Evolutionary conservation across 1,140 invertebrate genomes (phyloP), one percentile per base, ranked within the genome.

Genomic region (Drosophila micromelanica): DNA sequence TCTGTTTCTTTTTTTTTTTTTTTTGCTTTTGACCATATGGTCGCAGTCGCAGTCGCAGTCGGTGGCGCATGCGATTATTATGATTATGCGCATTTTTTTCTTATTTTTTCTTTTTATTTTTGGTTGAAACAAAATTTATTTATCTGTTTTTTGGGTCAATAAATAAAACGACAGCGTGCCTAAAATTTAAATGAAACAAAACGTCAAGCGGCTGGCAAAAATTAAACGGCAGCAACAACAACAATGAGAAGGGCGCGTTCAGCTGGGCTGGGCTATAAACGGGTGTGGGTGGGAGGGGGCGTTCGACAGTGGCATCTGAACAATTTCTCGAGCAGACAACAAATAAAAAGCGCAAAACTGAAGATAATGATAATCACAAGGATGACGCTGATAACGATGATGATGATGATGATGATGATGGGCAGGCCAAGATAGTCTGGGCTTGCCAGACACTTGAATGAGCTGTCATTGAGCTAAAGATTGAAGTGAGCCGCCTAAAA

Each of bases 61-160:
- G 40, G 37, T 57, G 77, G 68, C 80, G 80, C 82, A 72, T 78
- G 84, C 78, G 78, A 89, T 87, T 87, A 87, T 87, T 87, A 73
- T 86, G 75, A 81, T 86, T 79, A 79, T 78, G 61, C 61, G 78
- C 61, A 23, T 40, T 43, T 48, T 60, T 73, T 67, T 59, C n/a
- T 43, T 32, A 48, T 54, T 51, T 57, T 46, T 15, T 52, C 43
- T 42, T 64, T 42, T 45, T 52, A 56, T 79, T 76, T 67, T 85
- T 48, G 68, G 60, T 71, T 62, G 70, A 69, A 73, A 75, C 59
- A 76, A 78, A 76, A 87, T 82, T 79, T 86, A 87, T 87, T 87
- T 87, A 89, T 87, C 82, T 89, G 82, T 43, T 89, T 87, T 87
- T 74, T 87, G 82, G 82, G 82, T 87, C 82, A 87, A 87, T 87